Evolutionary conservation across 2,113 vertebrate genomes (phyloP).

Genomic region (Natator depressus): DNA sequence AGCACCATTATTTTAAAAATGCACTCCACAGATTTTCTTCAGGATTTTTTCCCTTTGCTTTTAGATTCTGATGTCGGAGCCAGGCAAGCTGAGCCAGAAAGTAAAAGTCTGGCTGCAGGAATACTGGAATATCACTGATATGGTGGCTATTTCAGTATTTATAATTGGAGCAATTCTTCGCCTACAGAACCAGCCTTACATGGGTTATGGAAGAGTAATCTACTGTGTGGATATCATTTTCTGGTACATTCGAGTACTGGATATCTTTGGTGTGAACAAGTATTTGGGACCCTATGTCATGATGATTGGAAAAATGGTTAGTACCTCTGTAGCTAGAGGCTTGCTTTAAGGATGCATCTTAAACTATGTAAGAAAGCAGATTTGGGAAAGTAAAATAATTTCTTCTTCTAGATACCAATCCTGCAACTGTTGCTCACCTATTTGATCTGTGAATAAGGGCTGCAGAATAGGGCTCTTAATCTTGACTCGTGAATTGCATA

Average conservation of each 20-base stretch:
- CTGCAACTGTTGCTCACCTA: not conserved
- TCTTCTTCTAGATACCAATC: not conserved
- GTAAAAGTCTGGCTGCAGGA: constrained; percentile 98
- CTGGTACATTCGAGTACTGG: constrained; percentile 98
- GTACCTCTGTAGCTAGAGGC: not conserved
- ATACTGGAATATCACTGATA: constrained; percentile 98
- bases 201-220: constrained; percentile 97
- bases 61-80: constrained; percentile 98
- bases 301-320: constrained; percentile 99
- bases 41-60: constrained; percentile 22
- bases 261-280: constrained; percentile 99
- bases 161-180: constrained; percentile 90
- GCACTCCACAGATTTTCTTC: not conserved
- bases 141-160: constrained; percentile 92
- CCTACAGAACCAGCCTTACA: constrained; percentile 93
- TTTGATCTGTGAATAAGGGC: not conserved
- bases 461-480: not conserved
- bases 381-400: not conserved
- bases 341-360: not conserved
- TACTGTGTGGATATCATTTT: constrained; percentile 99
- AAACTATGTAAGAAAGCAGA: not conserved
- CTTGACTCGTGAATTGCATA: not conserved
- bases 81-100: constrained; percentile 97
- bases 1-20: not conserved
- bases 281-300: constrained; percentile 98